Percentiles rank a stretch among this genome's conserved stretches.
Conservation (phyloP, 2,797 vertebrate genomes). For the Centropyge bicolor region DNA sequence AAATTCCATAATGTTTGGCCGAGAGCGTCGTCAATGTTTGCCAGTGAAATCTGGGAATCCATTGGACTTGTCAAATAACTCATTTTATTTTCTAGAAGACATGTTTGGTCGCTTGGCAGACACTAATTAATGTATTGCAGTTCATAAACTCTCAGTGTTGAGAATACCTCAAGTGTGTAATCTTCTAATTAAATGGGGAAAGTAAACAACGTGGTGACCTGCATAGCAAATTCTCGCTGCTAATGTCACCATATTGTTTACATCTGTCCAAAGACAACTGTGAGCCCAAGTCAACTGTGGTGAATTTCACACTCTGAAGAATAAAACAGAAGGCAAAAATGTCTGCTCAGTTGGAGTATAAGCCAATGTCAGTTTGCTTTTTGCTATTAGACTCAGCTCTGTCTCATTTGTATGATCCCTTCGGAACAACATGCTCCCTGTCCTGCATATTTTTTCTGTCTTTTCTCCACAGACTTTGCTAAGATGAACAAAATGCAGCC, state of each 20-base stretch:
- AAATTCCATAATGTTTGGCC: constrained; percentile 24
- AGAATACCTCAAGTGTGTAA: constrained; percentile 79
- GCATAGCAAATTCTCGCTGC: constrained; percentile 64
- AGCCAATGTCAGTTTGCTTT: constrained; percentile 38
- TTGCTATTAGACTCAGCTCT: constrained; percentile 43
- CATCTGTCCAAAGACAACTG: constrained; percentile 61
- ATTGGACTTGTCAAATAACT: constrained; percentile 51
- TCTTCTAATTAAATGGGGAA: constrained; percentile 77
- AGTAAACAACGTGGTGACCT: constrained; percentile 72
- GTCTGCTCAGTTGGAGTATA: constrained; percentile 38
- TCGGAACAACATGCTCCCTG: constrained; percentile 49
- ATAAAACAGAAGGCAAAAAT: constrained; percentile 46
- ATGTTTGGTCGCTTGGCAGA: constrained; percentile 60
- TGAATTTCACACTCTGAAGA: constrained; percentile 48
- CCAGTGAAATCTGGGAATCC: constrained; percentile 40
- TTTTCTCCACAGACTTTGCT: constrained; percentile 49
- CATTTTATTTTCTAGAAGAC: constrained; percentile 50
- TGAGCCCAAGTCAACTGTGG: constrained; percentile 30
- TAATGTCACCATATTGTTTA: constrained; percentile 57
- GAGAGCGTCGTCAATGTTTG: constrained; percentile 23
- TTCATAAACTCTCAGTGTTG: constrained; percentile 72
- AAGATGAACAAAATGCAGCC: constrained; percentile 70
- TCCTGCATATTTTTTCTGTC: constrained; percentile 53
- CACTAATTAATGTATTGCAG: constrained; percentile 75
- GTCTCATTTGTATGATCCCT: constrained; percentile 75